phyloP scores from a whole-genome alignment of 1,140 invertebrate species.

The Dufourea novaeangliae region DNA sequence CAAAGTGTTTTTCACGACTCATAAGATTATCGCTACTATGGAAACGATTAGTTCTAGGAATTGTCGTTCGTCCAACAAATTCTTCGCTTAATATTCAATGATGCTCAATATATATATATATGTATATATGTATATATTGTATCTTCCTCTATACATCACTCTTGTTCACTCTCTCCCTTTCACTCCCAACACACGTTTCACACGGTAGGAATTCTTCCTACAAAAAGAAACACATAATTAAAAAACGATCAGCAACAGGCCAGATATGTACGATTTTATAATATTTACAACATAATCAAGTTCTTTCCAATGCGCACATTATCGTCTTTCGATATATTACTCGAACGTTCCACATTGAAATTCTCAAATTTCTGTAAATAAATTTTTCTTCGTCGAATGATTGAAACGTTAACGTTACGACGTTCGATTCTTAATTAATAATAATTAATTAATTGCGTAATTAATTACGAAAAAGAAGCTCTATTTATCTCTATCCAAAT shows the following conservation, averaged over 20 bases:
- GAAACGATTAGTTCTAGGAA: constrained; percentile 52
- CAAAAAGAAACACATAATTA: constrained; percentile 40
- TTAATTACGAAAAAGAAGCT: constrained; percentile 16
- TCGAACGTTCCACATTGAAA: not conserved
- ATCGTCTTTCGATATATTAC: no score
- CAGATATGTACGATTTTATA: not conserved
- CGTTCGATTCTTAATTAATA: constrained; percentile 16
- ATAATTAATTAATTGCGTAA: constrained; percentile 13
- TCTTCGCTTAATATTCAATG: constrained; percentile 31
- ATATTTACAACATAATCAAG: constrained; percentile 1
- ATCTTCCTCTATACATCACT: not conserved
- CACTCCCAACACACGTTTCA: not conserved
- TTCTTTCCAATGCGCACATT: not conserved
- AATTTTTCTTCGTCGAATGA: not conserved
- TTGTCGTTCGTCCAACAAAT: constrained; percentile 26
- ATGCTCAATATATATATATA: constrained; percentile 40
- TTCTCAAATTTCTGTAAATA: not conserved
- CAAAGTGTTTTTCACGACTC: constrained; percentile 51
- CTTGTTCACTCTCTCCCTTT: not conserved
- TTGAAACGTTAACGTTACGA: constrained; percentile 14
- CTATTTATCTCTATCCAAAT: constrained; percentile 1
- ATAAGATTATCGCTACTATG: constrained; percentile 47
- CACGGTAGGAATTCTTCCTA: constrained; percentile 45
- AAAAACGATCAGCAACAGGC: not conserved
- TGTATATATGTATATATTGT: constrained; percentile 13